These are phyloP conservation scores for Puffinus mauretanicus DNA, from an alignment of 2,113 vertebrate species.

Conservation along the genomic window DNA sequence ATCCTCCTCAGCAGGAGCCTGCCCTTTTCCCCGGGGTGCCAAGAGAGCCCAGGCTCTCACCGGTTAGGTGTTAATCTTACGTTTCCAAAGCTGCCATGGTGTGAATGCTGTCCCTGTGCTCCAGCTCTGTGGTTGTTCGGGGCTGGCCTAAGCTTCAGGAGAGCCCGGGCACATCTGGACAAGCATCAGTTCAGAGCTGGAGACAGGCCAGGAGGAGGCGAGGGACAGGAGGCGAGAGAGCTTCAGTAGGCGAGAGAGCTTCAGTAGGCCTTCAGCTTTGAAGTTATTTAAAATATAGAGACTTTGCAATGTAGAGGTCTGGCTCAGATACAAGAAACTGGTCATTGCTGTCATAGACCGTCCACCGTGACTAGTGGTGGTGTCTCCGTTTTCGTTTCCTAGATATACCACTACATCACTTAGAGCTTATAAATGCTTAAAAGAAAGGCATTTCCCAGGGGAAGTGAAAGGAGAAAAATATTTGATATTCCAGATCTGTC, in stretches of 20 bases:
- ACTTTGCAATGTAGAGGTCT: neutral
- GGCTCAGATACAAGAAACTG: neutral
- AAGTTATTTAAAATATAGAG: neutral
- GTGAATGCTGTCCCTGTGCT: neutral
- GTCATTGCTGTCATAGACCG: neutral
- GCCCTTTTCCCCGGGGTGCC: neutral
- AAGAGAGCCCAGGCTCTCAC: neutral
- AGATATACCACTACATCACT: neutral
- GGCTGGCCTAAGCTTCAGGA: neutral
- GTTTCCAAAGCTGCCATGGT: neutral
- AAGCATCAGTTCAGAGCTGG: neutral
- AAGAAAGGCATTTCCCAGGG: neutral
- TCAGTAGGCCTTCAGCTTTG: neutral
- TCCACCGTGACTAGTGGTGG: neutral
- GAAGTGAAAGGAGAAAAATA: neutral
- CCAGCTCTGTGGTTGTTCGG: neutral
- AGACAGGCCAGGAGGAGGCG: fast-evolving
- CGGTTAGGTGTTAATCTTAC: neutral
- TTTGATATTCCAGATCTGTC: neutral
- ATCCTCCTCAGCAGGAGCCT: neutral
- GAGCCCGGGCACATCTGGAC: neutral
- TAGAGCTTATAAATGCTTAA: neutral
- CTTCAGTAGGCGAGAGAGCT: neutral
- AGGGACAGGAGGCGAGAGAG: neutral
- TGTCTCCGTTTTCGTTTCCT: neutral